phyloP scores from a whole-genome alignment of 1,140 invertebrate genomes.

The Drosophila seguyi region DNA sequence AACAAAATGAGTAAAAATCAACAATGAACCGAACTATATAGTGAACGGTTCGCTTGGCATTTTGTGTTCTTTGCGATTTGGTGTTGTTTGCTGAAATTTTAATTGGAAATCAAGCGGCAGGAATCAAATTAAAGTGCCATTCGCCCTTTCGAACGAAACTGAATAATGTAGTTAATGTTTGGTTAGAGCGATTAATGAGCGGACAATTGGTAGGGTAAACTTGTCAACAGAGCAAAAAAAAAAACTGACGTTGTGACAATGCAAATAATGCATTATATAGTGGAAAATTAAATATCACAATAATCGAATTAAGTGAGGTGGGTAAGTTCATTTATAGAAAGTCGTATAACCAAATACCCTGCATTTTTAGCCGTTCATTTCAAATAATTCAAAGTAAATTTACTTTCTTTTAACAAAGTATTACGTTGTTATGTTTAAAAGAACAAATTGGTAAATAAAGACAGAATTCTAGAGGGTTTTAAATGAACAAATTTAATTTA shows the following conservation, averaged over 20 bases:
- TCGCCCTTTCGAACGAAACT: constrained; percentile 30
- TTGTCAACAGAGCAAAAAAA: constrained; percentile 56
- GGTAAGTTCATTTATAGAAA: background rate
- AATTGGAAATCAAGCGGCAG: constrained; percentile 58
- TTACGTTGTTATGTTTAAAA: no score
- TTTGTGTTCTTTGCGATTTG: constrained; percentile 42
- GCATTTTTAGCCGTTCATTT: background rate
- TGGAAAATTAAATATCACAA: constrained; percentile 45
- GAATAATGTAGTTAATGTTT: constrained; percentile 59
- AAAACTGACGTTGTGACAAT: constrained; percentile 24
- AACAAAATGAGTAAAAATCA: constrained; percentile 51
- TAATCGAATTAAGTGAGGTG: constrained; percentile 29
- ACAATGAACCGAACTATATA: constrained; percentile 29
- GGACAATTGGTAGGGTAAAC: constrained; percentile 60
- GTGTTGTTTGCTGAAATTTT: constrained; percentile 63
- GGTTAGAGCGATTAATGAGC: constrained; percentile 53
- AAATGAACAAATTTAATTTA: no score
- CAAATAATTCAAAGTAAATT: no score
- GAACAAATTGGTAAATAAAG: no score
- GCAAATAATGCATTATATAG: constrained; percentile 25
- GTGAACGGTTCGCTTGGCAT: constrained; percentile 31
- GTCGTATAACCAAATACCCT: background rate
- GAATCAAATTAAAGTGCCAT: constrained; percentile 69
- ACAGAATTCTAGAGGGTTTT: no score
- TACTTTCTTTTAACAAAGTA: no score